Base-by-base conservation (phyloP, 2,797 vertebrate species). In the Hydrolagus colliei region DNA sequence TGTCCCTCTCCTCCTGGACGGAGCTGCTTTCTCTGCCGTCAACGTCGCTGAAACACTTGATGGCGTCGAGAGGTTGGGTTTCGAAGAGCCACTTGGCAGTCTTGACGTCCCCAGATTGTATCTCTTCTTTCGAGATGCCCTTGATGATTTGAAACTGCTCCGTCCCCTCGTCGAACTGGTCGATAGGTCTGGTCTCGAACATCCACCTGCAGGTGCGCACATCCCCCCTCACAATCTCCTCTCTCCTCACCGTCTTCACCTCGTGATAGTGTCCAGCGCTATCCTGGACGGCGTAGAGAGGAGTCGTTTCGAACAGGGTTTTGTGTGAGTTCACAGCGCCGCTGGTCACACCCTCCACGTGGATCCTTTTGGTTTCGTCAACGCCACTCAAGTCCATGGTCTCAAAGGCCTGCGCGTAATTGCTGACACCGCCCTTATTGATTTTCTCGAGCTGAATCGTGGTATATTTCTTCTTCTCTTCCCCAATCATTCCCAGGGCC, bases 11-110 rank as follows among this genome's bases (percentile, higher is more conserved):
- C 32, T 1, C 16, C 86, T 91, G 87, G 76, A 87, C 91, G 75
- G 86, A 87, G 85, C 90, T 88, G 75, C 62, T 90, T 89, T 96
- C 95, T 87, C 94, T 94, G 88, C 96, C 96, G 88, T 96, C 96
- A 35, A 92, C 88, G 72, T 95, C 94, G 85, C 93, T 96, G 87
- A 96, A 96, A 89, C 95, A 95, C 90, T 97, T 97, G 85, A 98
- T 97, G 14, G 94, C 93, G 89, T 98, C 96, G 78, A 98, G 93
- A 88, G 96, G 95, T 88, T 98, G 96, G 1, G 97, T 98, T 94
- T 98, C 97, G 94, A 98, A 98, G 85, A 98, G 90, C 97, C 97
- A 98, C 89, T 97, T 97, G 74, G 96, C 96, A 84, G 95, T 96
- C 93, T 97, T 97, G 35, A 98, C 97, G 88, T 96, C 95, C 67